Percentiles rank a stretch among this genome's conserved stretches.
Conservation (phyloP, 2,797 vertebrate genomes). For the Mallotus villosus region DNA sequence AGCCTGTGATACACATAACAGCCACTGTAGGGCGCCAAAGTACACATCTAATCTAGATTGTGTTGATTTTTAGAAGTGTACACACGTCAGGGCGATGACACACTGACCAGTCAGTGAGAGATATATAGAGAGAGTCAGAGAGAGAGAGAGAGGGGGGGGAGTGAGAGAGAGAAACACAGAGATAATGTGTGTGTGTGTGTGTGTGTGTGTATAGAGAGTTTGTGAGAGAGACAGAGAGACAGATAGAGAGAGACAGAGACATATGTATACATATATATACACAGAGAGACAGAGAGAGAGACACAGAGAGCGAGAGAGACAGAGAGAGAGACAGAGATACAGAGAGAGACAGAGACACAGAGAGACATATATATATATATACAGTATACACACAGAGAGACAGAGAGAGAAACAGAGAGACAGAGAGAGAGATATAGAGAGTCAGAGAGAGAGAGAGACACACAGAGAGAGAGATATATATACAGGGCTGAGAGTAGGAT, state of each 20-base stretch:
- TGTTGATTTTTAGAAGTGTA: conserved; percentile 14
- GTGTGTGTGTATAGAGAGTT: too few species aligned
- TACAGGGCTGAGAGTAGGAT: conserved; percentile 52
- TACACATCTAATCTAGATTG: conserved; percentile 53
- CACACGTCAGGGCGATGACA: not conserved
- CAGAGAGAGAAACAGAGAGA: too few species aligned
- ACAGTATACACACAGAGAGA: too few species aligned
- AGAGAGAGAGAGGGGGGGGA: too few species aligned
- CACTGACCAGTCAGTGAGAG: not conserved
- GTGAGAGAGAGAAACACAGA: too few species aligned
- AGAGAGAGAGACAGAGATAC: too few species aligned
- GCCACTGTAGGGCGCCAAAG: conserved; percentile 72
- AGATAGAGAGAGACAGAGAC: conserved; percentile 32
- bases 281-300: too few species aligned
- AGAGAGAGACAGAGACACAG: too few species aligned
- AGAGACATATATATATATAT: conserved; percentile 47
- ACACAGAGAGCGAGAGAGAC: too few species aligned
- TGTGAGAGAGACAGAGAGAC: too few species aligned
- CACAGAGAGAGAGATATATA: conserved; percentile 52
- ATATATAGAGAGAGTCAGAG: too few species aligned
- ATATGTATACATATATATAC: not conserved
- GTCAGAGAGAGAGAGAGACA: conserved; percentile 37
- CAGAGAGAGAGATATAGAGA: conserved; percentile 49
- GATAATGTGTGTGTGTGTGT: too few species aligned
- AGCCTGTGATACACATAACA: conserved; percentile 42